phyloP scores from a whole-genome alignment of 2,888 invertebrate species.

The Melanostoma mellinum region DNA sequence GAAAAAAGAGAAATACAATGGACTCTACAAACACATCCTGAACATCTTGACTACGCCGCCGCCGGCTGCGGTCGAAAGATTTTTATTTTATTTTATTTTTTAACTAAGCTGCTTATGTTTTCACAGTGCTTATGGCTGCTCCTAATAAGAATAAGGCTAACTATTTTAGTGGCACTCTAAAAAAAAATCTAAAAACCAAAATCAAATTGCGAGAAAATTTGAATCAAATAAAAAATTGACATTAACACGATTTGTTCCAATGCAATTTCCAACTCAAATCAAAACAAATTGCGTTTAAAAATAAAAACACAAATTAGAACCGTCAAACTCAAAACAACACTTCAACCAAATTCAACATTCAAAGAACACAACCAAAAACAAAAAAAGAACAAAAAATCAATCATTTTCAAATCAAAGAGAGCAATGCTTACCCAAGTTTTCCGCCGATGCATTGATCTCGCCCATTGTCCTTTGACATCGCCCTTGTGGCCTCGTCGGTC shows the following conservation, averaged over 20 bases:
- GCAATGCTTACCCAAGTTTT: conserved; percentile 86
- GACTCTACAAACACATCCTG: no score
- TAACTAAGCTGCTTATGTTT: no score
- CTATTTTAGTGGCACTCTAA: no score
- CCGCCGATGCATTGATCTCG: conserved; percentile 89
- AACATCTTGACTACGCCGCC: no score
- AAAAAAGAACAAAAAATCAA: conserved; percentile 39
- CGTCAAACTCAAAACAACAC: conserved; percentile 65
- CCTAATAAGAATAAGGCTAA: no score
- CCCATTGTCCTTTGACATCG: conserved; percentile 86
- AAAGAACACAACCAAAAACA: conserved; percentile 42
- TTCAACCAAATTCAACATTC: conserved; percentile 65
- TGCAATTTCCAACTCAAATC: conserved; percentile 37
- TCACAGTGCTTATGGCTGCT: no score
- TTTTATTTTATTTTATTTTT: no score
- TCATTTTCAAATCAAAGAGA: conserved; percentile 53
- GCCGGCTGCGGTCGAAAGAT: no score
- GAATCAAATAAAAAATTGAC: neutral
- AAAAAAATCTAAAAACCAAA: no score
- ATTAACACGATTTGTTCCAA: conserved; percentile 2
- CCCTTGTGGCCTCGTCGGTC: conserved; percentile 75
- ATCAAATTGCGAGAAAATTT: no score
- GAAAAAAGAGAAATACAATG: no score
- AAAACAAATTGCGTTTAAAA: conserved; percentile 23
- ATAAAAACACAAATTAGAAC: conserved; percentile 62